A percentile compares a stretch with the other conserved stretches of the same genome.
phyloP scores from a whole-genome alignment of 2,888 invertebrate species.

The Diploptera punctata region DNA sequence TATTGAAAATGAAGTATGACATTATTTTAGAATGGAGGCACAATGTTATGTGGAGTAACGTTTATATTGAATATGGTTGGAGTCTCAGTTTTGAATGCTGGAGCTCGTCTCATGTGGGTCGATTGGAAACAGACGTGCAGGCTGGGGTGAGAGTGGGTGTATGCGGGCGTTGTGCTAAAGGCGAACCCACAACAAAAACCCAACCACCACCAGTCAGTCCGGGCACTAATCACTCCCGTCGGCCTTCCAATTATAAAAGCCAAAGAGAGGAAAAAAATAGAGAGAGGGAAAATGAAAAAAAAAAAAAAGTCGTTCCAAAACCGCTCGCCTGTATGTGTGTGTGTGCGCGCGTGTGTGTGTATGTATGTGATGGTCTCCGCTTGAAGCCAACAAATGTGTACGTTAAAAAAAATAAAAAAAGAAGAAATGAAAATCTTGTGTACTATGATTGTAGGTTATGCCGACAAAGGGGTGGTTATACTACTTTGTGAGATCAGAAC shows the following conservation, averaged over 20 bases:
- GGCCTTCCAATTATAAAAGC: constrained; percentile 38
- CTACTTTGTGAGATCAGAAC: constrained; percentile 33
- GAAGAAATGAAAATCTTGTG: constrained; percentile 20
- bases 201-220: constrained; percentile 30
- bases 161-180: constrained; percentile 23
- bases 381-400: constrained; percentile 22
- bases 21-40: too few relatives aligned
- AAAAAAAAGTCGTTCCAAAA: constrained; percentile 26
- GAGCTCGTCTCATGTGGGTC: background rate
- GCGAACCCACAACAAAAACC: constrained; percentile 36
- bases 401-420: background rate
- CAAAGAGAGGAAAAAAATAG: constrained; percentile 24
- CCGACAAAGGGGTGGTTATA: constrained; percentile 35
- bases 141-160: constrained; percentile 14
- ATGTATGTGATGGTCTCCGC: constrained; percentile 35
- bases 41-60: too few relatives aligned
- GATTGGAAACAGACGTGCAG: constrained; percentile 27
- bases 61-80: background rate
- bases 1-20: too few relatives aligned
- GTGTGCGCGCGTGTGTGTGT: constrained; percentile 25
- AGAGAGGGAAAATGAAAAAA: constrained; percentile 17
- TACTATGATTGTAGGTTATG: constrained; percentile 34
- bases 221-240: constrained; percentile 38
- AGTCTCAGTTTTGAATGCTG: background rate
- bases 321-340: constrained; percentile 19